Evolutionary conservation across 2,888 invertebrate species (phyloP).

Genomic region (Gerris lacustris): DNA sequence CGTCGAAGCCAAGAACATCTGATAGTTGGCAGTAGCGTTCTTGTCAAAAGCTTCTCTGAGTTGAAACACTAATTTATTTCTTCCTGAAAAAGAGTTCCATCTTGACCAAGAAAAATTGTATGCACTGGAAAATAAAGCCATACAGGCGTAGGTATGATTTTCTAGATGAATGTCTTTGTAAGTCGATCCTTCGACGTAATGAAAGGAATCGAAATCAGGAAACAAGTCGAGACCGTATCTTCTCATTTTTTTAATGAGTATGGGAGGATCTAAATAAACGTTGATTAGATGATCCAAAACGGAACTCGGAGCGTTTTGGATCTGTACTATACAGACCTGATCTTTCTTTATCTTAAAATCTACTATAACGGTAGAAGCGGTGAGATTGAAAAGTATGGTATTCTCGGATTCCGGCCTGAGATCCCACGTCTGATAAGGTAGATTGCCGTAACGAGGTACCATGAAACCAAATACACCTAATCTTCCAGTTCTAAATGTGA

Average conservation of each 20-base stretch:
- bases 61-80: conserved; percentile 53
- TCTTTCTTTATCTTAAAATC: conserved; percentile 43
- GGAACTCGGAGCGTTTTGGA: conserved; percentile 51
- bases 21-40: conserved; percentile 37
- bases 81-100: conserved; percentile 51
- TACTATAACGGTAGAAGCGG: conserved; percentile 45
- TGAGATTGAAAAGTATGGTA: conserved; percentile 40
- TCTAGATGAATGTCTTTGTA: conserved; percentile 55
- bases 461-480: conserved; percentile 60
- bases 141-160: conserved; percentile 62
- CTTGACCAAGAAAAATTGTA: conserved; percentile 73
- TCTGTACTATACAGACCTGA: conserved; percentile 38
- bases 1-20: conserved; percentile 51
- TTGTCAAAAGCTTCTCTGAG: conserved; percentile 43
- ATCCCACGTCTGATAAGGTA: conserved; percentile 81
- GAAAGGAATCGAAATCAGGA: conserved; percentile 63
- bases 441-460: conserved; percentile 57
- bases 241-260: conserved; percentile 46
- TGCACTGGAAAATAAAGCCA: conserved; percentile 57
- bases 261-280: conserved; percentile 47
- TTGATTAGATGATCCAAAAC: conserved; percentile 49
- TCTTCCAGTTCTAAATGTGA: conserved; percentile 24
- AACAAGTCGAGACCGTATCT: conserved; percentile 66
- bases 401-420: conserved; percentile 48
- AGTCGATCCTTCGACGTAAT: conserved; percentile 49